phyloP scores from a whole-genome alignment of 2,113 vertebrate species.

The Xiphophorus hellerii region DNA sequence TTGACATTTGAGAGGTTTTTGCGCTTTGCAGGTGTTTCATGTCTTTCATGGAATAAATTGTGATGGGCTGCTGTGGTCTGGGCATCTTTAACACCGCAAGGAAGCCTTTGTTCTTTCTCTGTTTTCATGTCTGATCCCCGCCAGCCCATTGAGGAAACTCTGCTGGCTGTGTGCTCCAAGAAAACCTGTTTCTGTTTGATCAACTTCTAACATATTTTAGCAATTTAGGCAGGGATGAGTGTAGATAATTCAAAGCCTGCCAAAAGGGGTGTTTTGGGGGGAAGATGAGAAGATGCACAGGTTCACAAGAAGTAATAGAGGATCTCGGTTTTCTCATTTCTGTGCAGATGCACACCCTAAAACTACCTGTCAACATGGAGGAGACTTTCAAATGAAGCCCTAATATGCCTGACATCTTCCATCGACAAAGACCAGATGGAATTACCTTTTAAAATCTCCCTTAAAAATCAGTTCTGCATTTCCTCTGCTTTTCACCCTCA shows the following conservation, averaged over 20 bases:
- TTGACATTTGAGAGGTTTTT: constrained; percentile 43
- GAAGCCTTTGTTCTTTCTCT: constrained; percentile 69
- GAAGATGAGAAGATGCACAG: constrained; percentile 32
- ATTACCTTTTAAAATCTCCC: constrained; percentile 6
- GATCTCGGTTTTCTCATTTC: constrained; percentile 29
- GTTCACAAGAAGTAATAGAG: constrained; percentile 27
- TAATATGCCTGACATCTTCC: constrained; percentile 45
- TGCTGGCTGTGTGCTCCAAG: constrained; percentile 27
- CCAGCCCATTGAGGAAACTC: constrained; percentile 58
- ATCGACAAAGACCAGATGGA: constrained; percentile 35
- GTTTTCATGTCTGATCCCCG: constrained; percentile 67
- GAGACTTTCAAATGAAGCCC: constrained; percentile 25
- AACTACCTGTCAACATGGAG: constrained; percentile 36
- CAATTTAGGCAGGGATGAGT: constrained; percentile 58
- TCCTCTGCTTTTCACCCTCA: constrained; percentile 5
- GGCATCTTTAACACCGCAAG: constrained; percentile 57
- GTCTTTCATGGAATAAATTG: constrained; percentile 54
- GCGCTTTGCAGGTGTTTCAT: constrained; percentile 48
- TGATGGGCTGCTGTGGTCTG: constrained; percentile 51
- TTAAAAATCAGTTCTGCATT: constrained; percentile 7
- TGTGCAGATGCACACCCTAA: neutral
- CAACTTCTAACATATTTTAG: constrained; percentile 66
- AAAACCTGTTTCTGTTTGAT: constrained; percentile 62
- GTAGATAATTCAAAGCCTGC: constrained; percentile 63
- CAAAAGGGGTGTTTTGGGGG: constrained; percentile 8